Percentiles rank a stretch among this genome's conserved stretches.
phyloP scores from a whole-genome alignment of 2,888 invertebrate genomes.

The Ramazzottius varieornatus region DNA sequence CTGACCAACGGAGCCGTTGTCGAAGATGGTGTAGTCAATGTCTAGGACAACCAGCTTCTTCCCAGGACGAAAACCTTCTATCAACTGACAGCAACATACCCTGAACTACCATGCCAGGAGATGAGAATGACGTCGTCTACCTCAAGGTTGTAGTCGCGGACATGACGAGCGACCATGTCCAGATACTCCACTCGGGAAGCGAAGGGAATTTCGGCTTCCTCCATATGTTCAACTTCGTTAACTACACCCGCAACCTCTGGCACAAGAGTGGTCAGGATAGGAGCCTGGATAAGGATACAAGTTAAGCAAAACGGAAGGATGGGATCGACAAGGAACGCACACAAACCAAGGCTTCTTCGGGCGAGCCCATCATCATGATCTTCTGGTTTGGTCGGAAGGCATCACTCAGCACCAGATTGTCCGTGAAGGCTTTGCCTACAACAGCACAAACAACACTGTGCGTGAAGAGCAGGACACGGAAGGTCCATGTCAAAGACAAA shows the following conservation, averaged over 20 bases:
- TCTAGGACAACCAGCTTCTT: constrained; percentile 76
- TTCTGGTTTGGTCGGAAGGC: constrained; percentile 48
- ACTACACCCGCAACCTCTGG: background rate
- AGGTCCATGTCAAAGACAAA: too few species aligned
- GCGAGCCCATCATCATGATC: constrained; percentile 86
- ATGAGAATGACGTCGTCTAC: background rate
- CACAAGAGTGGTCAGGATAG: background rate
- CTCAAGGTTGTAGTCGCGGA: background rate
- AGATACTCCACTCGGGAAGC: background rate
- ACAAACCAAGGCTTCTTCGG: constrained; percentile 52
- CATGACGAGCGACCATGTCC: background rate
- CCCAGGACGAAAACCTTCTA: constrained; percentile 52
- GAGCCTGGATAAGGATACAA: background rate
- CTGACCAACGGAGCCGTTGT: constrained; percentile 13
- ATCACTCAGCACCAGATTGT: background rate
- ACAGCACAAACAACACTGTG: background rate
- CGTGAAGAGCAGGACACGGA: too few species aligned
- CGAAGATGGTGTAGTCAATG: constrained; percentile 85
- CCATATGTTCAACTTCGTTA: background rate
- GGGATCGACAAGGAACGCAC: background rate
- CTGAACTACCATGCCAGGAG: too few species aligned
- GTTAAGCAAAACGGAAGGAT: background rate
- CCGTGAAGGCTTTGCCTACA: background rate
- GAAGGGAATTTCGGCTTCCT: background rate
- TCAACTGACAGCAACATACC: constrained; percentile 11